phyloP scores from a whole-genome alignment of 2,113 vertebrate genomes.

The Mustelus asterias region DNA sequence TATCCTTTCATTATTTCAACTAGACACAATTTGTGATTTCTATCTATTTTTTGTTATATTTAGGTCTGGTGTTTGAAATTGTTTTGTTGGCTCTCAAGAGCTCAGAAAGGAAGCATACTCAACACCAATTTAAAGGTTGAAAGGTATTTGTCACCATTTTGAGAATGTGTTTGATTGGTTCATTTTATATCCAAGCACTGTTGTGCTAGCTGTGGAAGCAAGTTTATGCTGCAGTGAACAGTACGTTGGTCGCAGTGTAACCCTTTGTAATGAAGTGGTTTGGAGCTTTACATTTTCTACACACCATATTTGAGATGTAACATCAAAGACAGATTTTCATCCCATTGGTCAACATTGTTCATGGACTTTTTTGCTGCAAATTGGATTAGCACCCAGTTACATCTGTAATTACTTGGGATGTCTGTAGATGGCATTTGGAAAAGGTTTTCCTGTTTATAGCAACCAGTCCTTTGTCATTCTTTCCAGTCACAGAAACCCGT shows the following conservation, averaged over 20 bases:
- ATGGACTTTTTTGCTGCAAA: not conserved
- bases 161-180: not conserved
- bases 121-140: conserved; percentile 1
- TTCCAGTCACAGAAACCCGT: not conserved
- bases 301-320: not conserved
- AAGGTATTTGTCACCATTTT: not conserved
- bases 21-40: conserved; percentile 19
- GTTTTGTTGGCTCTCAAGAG: not conserved
- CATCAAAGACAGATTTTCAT: not conserved
- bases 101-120: not conserved
- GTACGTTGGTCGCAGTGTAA: not conserved
- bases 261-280: not conserved
- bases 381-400: not conserved
- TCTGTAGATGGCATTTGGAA: not conserved
- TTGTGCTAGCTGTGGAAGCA: not conserved
- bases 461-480: not conserved
- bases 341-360: not conserved
- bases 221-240: not conserved
- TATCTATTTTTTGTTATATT: conserved; percentile 19
- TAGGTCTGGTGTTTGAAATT: not conserved
- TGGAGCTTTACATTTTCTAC: not conserved
- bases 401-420: not conserved
- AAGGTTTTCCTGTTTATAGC: not conserved
- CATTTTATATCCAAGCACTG: not conserved
- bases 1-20: conserved; percentile 24